phyloP scores from a whole-genome alignment of 2,113 vertebrate species.

The Amblyopsis rosae region DNA sequence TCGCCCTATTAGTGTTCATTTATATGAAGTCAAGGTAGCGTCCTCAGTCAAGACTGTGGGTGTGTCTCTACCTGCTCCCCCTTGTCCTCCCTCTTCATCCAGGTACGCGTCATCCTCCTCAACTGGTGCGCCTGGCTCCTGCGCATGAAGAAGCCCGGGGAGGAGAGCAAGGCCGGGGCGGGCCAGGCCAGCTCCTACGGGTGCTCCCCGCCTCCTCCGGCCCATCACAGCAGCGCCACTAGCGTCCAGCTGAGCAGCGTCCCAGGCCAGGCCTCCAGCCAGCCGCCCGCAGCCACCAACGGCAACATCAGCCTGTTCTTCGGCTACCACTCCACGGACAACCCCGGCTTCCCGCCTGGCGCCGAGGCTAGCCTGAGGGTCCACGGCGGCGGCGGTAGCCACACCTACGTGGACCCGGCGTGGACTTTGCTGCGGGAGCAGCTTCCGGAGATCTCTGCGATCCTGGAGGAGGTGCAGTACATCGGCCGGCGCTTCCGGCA shows the following conservation, averaged over 20 bases:
- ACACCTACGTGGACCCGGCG: constrained; percentile 69
- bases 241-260: constrained; percentile 80
- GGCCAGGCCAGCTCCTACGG: constrained; percentile 69
- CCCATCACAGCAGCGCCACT: constrained; percentile 75
- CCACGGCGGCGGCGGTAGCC: constrained; percentile 57
- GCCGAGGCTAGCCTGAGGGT: constrained; percentile 71
- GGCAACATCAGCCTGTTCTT: constrained; percentile 81
- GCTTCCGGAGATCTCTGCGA: constrained; percentile 76
- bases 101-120: constrained; percentile 81
- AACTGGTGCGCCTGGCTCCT: constrained; percentile 93
- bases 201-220: constrained; percentile 70
- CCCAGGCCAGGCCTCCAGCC: constrained; percentile 71
- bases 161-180: constrained; percentile 69
- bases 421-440: constrained; percentile 71
- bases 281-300: constrained; percentile 64
- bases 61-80: neutral
- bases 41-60: too few species aligned
- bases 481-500: constrained; percentile 83
- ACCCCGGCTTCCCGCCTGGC: constrained; percentile 73
- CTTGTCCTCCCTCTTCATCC: constrained; percentile 7
- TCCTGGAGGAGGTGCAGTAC: constrained; percentile 87
- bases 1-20: too few species aligned
- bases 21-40: too few species aligned
- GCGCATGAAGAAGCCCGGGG: constrained; percentile 87
- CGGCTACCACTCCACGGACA: constrained; percentile 78